Percentiles rank a stretch among this genome's conserved stretches.
Conservation (phyloP, 2,888 invertebrate genomes). For the Idaea biselata region DNA sequence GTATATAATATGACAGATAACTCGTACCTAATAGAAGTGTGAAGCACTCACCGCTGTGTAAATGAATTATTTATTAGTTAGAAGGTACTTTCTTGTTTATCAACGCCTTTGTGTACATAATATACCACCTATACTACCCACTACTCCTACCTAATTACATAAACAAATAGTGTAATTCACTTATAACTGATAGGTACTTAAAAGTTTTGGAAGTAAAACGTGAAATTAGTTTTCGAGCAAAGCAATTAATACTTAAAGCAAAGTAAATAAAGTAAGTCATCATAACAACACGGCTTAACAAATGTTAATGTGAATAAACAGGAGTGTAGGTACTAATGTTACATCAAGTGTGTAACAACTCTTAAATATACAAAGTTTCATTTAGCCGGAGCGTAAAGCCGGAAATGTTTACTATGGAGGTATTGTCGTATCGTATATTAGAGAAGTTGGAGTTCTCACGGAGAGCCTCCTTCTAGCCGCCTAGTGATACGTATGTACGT, state of each 20-base stretch:
- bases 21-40: neutral
- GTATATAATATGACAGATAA: neutral
- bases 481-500: slow-evolving; percentile 27
- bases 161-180: slow-evolving; percentile 4
- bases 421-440: slow-evolving; percentile 54
- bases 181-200: slow-evolving; percentile 15
- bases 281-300: slow-evolving; percentile 37
- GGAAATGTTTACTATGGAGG: slow-evolving; percentile 47
- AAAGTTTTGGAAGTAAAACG: neutral
- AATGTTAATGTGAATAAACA: slow-evolving; percentile 45
- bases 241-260: slow-evolving; percentile 22
- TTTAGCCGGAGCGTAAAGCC: slow-evolving; percentile 36
- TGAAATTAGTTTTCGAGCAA: neutral
- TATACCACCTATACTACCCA: slow-evolving; percentile 17
- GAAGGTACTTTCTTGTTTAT: slow-evolving; percentile 6
- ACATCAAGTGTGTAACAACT: slow-evolving; percentile 44
- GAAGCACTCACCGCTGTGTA: neutral
- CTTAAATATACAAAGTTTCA: slow-evolving; percentile 46
- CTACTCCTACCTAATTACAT: slow-evolving; percentile 4
- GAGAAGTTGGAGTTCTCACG: slow-evolving; percentile 35
- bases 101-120: neutral
- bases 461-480: slow-evolving; percentile 30
- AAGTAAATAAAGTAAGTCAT: slow-evolving; percentile 34
- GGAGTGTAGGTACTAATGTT: slow-evolving; percentile 40
- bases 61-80: neutral